Conservation (phyloP, 92 coral and sea anemone genomes). For the Porites evermanni region DNA sequence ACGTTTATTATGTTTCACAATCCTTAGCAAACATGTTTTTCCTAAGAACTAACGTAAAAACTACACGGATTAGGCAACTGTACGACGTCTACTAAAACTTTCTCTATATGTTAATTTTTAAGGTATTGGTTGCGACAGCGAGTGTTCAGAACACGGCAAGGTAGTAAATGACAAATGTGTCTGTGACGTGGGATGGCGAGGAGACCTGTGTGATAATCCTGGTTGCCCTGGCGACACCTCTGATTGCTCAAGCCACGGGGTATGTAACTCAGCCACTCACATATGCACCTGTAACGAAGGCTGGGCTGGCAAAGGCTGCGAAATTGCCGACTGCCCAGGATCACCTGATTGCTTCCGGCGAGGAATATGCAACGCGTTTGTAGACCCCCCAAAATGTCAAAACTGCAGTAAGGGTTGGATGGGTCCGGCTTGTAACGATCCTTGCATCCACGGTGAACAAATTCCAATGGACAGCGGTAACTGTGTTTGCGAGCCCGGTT, state of each 20-base stretch:
- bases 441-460: slow-evolving; percentile 89
- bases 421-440: slow-evolving; percentile 96
- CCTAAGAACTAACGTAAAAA: too few relatives aligned
- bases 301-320: slow-evolving; percentile 95
- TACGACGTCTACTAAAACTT: background rate
- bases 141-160: slow-evolving; percentile 92
- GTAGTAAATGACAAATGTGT: slow-evolving; percentile 66
- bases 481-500: slow-evolving; percentile 92
- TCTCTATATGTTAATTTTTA: background rate
- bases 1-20: too few relatives aligned
- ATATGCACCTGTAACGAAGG: slow-evolving; percentile 89
- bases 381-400: slow-evolving; percentile 87
- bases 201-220: slow-evolving; percentile 85
- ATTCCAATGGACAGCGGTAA: slow-evolving; percentile 96
- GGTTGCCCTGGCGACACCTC: slow-evolving; percentile 90
- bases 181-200: slow-evolving; percentile 94
- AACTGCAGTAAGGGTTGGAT: slow-evolving; percentile 88
- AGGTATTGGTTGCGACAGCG: slow-evolving; percentile 96
- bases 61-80: too few relatives aligned
- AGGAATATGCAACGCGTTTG: slow-evolving; percentile 84
- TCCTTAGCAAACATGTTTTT: too few relatives aligned
- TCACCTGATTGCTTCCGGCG: slow-evolving; percentile 90
- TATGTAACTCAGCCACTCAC: slow-evolving; percentile 90
- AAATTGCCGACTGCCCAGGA: slow-evolving; percentile 96
- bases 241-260: slow-evolving; percentile 94